phyloP scores from a whole-genome alignment of 2,113 vertebrate species.

The Machaerirhynchus nigripectus region DNA sequence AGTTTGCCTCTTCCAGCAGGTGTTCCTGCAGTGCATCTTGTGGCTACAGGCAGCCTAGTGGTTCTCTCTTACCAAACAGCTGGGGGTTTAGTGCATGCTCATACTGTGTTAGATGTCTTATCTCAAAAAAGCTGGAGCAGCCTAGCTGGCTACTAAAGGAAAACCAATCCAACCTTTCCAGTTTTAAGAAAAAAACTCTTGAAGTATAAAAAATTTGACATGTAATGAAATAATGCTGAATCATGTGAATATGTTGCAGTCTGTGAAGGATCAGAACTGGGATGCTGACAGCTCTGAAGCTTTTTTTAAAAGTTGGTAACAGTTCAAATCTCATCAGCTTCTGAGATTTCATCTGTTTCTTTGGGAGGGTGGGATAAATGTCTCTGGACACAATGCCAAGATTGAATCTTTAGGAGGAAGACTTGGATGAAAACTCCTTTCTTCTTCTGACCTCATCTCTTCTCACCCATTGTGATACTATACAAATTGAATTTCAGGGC shows the following conservation, averaged over 20 bases:
- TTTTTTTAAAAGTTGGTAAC: slow-evolving; percentile 15
- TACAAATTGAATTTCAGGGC: slow-evolving; percentile 27
- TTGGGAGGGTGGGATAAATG: slow-evolving; percentile 25
- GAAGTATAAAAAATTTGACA: neutral
- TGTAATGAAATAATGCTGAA: slow-evolving; percentile 26
- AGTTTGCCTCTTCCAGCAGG: neutral
- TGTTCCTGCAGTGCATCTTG: neutral
- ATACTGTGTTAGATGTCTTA: neutral
- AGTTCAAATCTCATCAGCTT: slow-evolving; percentile 39
- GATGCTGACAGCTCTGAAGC: slow-evolving; percentile 18
- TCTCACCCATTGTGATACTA: neutral
- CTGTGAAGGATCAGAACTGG: neutral
- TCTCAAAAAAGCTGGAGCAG: neutral
- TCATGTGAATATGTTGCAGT: neutral
- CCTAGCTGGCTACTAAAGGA: neutral
- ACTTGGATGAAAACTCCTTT: neutral
- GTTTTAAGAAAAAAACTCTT: neutral
- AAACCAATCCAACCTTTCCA: neutral
- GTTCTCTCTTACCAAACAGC: neutral
- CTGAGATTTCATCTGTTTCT: slow-evolving; percentile 34
- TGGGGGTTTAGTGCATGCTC: neutral
- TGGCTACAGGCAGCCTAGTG: neutral
- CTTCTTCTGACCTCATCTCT: neutral
- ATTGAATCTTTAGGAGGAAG: slow-evolving; percentile 9
- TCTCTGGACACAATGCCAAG: neutral